phyloP scores from a whole-genome alignment of 2,888 invertebrate species.

The Lingula anatina region DNA sequence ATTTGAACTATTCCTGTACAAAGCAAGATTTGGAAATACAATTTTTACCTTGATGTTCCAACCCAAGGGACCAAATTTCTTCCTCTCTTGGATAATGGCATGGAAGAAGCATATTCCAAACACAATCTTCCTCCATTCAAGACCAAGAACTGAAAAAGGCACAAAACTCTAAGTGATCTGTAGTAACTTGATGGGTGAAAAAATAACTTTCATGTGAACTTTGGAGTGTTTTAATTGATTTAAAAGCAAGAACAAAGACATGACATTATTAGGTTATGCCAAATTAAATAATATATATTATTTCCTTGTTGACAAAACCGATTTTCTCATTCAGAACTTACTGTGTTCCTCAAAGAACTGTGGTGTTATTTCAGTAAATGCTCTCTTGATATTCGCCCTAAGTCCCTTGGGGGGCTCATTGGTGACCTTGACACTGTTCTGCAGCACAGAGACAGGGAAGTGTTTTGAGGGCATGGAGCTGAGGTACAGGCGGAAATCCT shows the following conservation, averaged over 20 bases:
- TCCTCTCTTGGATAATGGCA: slow-evolving; percentile 52
- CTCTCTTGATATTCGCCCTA: slow-evolving; percentile 72
- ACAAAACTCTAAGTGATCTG: neutral
- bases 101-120: slow-evolving; percentile 55
- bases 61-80: slow-evolving; percentile 54
- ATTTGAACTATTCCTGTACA: no score
- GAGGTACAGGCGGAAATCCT: slow-evolving; percentile 51
- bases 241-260: no score
- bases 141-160: slow-evolving; percentile 34
- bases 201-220: no score
- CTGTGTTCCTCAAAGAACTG: slow-evolving; percentile 78
- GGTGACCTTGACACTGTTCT: slow-evolving; percentile 54
- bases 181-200: no score
- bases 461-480: slow-evolving; percentile 52
- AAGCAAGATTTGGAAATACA: no score
- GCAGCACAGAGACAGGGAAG: slow-evolving; percentile 53
- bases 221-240: no score
- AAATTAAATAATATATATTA: no score
- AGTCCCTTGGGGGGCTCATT: slow-evolving; percentile 55
- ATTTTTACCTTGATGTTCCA: slow-evolving; percentile 53
- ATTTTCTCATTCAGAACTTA: no score
- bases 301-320: no score
- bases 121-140: slow-evolving; percentile 49
- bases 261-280: no score
- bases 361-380: slow-evolving; percentile 74